These are phyloP conservation scores for Solea solea DNA, from an alignment of 2,113 vertebrate genomes.

Conservation along the genomic window DNA sequence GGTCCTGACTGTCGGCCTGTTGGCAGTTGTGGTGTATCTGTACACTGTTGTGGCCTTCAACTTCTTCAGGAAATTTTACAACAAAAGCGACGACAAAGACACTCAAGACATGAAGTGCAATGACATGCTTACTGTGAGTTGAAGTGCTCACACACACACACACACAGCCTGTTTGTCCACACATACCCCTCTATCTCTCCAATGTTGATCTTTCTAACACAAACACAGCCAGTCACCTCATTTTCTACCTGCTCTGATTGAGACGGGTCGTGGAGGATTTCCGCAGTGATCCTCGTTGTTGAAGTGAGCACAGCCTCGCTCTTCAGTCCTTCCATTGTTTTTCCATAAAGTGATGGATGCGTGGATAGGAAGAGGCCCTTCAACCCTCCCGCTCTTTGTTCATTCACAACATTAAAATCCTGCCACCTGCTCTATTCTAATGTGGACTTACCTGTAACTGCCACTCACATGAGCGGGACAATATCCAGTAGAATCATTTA, in stretches of 20 bases:
- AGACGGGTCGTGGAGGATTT: slow-evolving; percentile 22
- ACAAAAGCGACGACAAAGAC: slow-evolving; percentile 90
- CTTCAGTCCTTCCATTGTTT: slow-evolving; percentile 22
- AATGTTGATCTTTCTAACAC: slow-evolving; percentile 33
- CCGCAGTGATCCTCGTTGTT: slow-evolving; percentile 51
- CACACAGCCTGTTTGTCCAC: neutral
- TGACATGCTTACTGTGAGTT: slow-evolving; percentile 94
- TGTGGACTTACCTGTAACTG: slow-evolving; percentile 40
- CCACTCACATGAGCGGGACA: slow-evolving; percentile 44
- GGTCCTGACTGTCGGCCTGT: slow-evolving; percentile 90
- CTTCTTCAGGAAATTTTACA: slow-evolving; percentile 96
- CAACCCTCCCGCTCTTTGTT: slow-evolving; percentile 40
- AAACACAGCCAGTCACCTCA: slow-evolving; percentile 30
- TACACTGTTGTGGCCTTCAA: slow-evolving; percentile 98
- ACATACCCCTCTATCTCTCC: neutral
- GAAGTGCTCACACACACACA: neutral
- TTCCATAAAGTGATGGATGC: slow-evolving; percentile 58
- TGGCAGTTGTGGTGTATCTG: slow-evolving; percentile 95
- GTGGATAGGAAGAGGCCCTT: slow-evolving; percentile 36
- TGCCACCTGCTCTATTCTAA: slow-evolving; percentile 49
- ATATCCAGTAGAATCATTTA: slow-evolving; percentile 39
- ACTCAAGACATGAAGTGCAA: slow-evolving; percentile 95
- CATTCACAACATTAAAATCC: slow-evolving; percentile 38
- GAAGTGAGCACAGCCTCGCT: slow-evolving; percentile 29
- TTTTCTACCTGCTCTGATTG: slow-evolving; percentile 17